Conservation (phyloP, 2,113 vertebrate genomes). For the Alces alces region DNA sequence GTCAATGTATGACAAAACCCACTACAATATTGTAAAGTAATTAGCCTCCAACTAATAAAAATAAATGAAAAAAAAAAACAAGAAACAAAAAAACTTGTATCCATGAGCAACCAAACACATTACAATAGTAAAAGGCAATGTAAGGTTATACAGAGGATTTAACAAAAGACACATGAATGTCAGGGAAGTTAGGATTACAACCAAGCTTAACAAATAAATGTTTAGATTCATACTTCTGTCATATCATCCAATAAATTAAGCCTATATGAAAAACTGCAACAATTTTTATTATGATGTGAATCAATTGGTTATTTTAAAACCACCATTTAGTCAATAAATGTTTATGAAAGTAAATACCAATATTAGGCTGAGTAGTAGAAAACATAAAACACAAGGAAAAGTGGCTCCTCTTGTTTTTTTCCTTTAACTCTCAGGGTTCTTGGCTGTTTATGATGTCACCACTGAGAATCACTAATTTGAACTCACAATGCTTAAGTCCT, state of each 20-base stretch:
- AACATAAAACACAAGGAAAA: neutral
- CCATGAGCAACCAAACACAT: neutral
- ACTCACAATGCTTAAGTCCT: slow-evolving; percentile 27
- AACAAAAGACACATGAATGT: neutral
- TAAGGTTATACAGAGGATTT: neutral
- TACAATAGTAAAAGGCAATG: neutral
- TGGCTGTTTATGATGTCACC: slow-evolving; percentile 63
- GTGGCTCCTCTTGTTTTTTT: neutral
- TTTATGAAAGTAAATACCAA: neutral
- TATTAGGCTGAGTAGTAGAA: neutral
- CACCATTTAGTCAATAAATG: neutral
- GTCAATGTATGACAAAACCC: too few species aligned
- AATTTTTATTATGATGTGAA: neutral
- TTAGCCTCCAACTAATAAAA: too few species aligned
- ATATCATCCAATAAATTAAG: neutral
- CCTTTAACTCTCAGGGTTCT: slow-evolving; percentile 14
- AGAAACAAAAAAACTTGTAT: neutral
- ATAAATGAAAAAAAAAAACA: too few species aligned
- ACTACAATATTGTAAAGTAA: too few species aligned
- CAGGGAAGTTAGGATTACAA: neutral
- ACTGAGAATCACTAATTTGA: slow-evolving; percentile 17
- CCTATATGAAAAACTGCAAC: neutral
- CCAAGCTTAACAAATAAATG: neutral
- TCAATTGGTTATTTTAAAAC: neutral
- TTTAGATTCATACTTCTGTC: neutral